Base-by-base conservation (phyloP, 92 coral and sea anemone species). In the Palythoa grandiflora region DNA sequence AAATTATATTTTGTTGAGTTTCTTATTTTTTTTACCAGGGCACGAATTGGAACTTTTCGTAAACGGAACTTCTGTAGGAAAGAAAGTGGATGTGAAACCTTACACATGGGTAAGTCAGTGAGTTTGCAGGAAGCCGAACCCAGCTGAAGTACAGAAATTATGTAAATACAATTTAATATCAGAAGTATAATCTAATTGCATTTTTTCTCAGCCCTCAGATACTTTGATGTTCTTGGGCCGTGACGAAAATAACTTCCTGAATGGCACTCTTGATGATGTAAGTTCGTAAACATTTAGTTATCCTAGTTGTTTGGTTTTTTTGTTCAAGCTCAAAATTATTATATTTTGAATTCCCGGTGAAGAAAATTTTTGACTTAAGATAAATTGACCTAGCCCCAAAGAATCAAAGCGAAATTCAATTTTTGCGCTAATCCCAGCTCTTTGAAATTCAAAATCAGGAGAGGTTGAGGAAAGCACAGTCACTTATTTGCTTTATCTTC, bases 211-310 rank as follows among this genome's bases (percentile, higher is more conserved):
- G 99, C 78, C 93, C 9, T 77, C 95, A 61, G 79, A 78, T 84
- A 78, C 90, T 17, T 38, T 75, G 59, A 92, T 96, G 9, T 96
- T 92, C 87, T 87, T 96, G 52, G 99, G 96, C 48, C 94, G 94
- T 44, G 95, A 95, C 87, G 86, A 75, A 77, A 92, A 85, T 36
- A 65, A 87, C 86, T 96, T 85, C 65, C 70, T 95, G 75, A 89
- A 85, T 2, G 99, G 99, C 59, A 89, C 95, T 11, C 80, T 96
- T 44, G 99, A 96, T 88, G 99, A 96, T 71, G 99, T 96, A 88
- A 89, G 96, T 78, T 36, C 68, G 17, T 61, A 0, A 16, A 17
- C 20, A 17, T 61, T 1, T 16, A 15, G 28, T 2, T 5, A 6
- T 6, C 1, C 3, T 16, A 57, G 16, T 57, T 3, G 16, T 13